Evolutionary conservation across 1,140 invertebrate genomes (phyloP).

Genomic region (Scaptomyza hsui): DNA sequence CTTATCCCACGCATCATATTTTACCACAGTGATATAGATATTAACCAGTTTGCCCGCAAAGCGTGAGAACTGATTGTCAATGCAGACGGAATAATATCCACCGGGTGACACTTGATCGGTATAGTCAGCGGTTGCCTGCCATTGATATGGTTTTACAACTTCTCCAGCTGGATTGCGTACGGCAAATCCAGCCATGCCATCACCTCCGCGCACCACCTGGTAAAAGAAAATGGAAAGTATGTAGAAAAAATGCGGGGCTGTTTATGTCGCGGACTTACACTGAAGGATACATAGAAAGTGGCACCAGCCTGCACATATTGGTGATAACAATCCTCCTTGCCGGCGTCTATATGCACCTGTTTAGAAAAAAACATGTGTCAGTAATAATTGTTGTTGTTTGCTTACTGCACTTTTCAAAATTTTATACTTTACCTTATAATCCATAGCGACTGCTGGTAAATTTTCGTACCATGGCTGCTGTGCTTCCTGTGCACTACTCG

Average conservation of each 20-base stretch:
- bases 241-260: not conserved
- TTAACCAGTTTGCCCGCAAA: conserved; percentile 97
- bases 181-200: conserved; percentile 96
- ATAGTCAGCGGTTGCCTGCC: conserved; percentile 93
- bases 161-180: conserved; percentile 93
- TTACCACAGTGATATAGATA: conserved; percentile 96
- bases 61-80: conserved; percentile 97
- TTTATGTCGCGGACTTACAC: conserved; percentile 86
- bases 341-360: conserved; percentile 93
- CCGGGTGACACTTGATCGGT: conserved; percentile 91
- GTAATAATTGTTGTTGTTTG: conserved; percentile 24
- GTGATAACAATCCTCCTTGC: conserved; percentile 97
- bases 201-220: conserved; percentile 93
- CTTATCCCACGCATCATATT: conserved; percentile 97
- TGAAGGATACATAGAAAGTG: conserved; percentile 97
- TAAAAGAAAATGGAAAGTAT: conserved; percentile 3
- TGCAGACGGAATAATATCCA: conserved; percentile 96
- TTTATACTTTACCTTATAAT: conserved; percentile 88
- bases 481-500: conserved; percentile 58
- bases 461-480: conserved; percentile 89
- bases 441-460: conserved; percentile 95
- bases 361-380: conserved; percentile 2
- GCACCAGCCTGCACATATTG: conserved; percentile 95
- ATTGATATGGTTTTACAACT: conserved; percentile 95
- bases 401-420: not conserved